These are phyloP conservation scores for Sinotaia quadrata DNA, from an alignment of 2,888 invertebrate species.

Conservation along the genomic window DNA sequence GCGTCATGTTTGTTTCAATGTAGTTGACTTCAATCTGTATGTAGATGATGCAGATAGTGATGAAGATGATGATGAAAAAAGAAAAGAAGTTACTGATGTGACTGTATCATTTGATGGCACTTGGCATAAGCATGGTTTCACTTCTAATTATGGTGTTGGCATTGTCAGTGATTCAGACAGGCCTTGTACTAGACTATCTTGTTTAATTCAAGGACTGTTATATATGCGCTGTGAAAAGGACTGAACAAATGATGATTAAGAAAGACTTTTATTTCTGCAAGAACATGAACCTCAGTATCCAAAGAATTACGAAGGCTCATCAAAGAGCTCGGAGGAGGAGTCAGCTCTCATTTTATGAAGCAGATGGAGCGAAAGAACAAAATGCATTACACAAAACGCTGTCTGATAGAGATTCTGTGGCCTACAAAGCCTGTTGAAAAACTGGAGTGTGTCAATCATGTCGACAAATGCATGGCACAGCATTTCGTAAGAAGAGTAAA, in stretches of 20 bases:
- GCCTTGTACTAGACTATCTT: constrained; percentile 1
- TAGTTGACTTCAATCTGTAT: background rate
- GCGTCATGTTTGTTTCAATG: no score
- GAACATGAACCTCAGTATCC: background rate
- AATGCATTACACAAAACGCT: no score
- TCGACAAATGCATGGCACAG: no score
- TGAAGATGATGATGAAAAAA: background rate
- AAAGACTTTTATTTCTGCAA: background rate
- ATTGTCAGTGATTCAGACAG: constrained; percentile 10
- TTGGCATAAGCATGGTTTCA: constrained; percentile 14
- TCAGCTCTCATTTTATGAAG: no score
- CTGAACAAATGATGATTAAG: background rate
- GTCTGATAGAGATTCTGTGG: no score
- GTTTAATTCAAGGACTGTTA: constrained; percentile 6
- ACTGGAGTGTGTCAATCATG: no score
- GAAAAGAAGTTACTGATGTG: background rate
- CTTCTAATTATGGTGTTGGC: constrained; percentile 13
- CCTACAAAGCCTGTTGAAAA: no score
- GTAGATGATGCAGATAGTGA: constrained; percentile 9
- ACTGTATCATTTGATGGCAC: constrained; percentile 12
- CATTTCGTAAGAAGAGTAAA: no score
- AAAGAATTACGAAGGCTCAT: background rate
- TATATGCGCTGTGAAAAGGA: background rate
- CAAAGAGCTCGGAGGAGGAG: background rate
- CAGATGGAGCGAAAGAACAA: no score